Evolutionary conservation across 2,888 invertebrate genomes (phyloP).

Genomic region (Philopedon plagiatum): DNA sequence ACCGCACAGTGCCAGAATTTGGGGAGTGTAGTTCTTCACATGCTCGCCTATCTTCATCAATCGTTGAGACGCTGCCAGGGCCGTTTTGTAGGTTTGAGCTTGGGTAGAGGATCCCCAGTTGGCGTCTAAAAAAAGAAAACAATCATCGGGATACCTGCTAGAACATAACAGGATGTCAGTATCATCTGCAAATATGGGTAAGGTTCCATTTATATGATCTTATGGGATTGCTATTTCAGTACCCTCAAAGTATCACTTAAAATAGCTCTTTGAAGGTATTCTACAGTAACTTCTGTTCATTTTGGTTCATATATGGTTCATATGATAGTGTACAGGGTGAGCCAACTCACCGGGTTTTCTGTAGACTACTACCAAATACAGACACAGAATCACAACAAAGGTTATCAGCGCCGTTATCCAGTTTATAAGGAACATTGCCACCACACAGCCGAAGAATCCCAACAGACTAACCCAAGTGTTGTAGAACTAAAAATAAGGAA

Average conservation of each 20-base stretch:
- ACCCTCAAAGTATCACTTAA: too few species aligned
- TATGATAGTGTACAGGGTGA: too few species aligned
- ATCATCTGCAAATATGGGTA: too few species aligned
- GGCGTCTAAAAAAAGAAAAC: constrained; percentile 75
- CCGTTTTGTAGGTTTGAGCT: constrained; percentile 95
- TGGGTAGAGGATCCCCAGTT: constrained; percentile 99
- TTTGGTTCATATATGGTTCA: too few species aligned
- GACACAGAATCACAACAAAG: constrained; percentile 86
- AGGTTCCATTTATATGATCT: too few species aligned
- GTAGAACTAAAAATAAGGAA: constrained; percentile 80
- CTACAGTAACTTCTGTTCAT: too few species aligned
- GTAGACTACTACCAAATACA: constrained; percentile 94
- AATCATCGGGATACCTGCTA: too few species aligned
- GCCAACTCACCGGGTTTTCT: constrained; percentile 91
- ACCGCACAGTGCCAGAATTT: constrained; percentile 89
- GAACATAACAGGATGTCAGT: too few species aligned
- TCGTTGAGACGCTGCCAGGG: constrained; percentile 87
- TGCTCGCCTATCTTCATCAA: constrained; percentile 91
- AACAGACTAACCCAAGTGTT: constrained; percentile 91
- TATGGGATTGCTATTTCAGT: too few species aligned
- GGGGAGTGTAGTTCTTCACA: constrained; percentile 98
- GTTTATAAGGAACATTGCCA: constrained; percentile 95
- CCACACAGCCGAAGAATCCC: constrained; percentile 87
- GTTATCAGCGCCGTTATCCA: constrained; percentile 95
- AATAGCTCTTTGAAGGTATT: too few species aligned